These are phyloP conservation scores for Cantharis rustica DNA, from an alignment of 2,888 invertebrate genomes.

Conservation along the genomic window DNA sequence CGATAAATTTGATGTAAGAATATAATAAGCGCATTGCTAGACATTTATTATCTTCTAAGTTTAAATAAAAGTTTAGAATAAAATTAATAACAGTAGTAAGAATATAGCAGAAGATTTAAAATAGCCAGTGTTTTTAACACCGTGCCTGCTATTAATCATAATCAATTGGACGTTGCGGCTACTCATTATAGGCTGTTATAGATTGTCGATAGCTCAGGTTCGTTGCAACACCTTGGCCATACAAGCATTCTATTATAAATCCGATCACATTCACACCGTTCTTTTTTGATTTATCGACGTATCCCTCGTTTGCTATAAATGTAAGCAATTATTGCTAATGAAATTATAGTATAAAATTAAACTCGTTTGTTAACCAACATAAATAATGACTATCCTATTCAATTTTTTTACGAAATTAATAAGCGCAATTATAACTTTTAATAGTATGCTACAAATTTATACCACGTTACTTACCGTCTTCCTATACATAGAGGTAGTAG, in stretches of 20 bases:
- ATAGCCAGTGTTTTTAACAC: conserved; percentile 39
- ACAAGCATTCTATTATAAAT: conserved; percentile 35
- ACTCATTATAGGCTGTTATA: conserved; percentile 56
- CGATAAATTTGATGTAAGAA: neutral
- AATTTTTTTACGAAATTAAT: neutral
- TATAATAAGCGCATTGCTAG: neutral
- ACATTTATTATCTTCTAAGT: neutral
- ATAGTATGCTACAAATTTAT: neutral
- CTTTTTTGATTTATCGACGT: conserved; percentile 34
- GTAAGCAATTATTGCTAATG: conserved; percentile 18
- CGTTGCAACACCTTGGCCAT: conserved; percentile 36
- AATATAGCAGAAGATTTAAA: conserved; percentile 34
- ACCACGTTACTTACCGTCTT: neutral
- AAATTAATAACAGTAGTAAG: conserved; percentile 26
- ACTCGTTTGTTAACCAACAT: conserved; percentile 1
- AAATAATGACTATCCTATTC: neutral
- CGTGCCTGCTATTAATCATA: conserved; percentile 53
- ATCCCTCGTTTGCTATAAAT: conserved; percentile 21
- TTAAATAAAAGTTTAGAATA: conserved; percentile 2
- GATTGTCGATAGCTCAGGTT: conserved; percentile 50
- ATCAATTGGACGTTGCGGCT: conserved; percentile 54
- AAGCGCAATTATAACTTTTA: neutral
- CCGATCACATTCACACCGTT: conserved; percentile 35
- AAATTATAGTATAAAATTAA: conserved; percentile 16
- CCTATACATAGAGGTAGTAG: neutral